Percentiles rank a stretch among this genome's conserved stretches.
Conservation (phyloP, 2,113 vertebrate genomes). For the Corvus cornix region DNA sequence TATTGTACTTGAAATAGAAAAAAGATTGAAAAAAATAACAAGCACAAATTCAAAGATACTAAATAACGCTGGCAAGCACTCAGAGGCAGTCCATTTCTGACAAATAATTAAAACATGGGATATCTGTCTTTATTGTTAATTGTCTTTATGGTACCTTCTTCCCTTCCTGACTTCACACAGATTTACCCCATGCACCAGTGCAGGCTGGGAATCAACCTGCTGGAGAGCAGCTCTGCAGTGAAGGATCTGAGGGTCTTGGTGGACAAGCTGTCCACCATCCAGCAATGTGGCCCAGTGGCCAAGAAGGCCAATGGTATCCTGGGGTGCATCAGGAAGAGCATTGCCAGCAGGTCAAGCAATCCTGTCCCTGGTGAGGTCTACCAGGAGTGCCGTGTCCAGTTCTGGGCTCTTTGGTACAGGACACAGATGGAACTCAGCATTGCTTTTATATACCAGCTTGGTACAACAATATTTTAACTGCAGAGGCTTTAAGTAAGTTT, state of each 20-base stretch:
- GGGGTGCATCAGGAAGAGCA: neutral
- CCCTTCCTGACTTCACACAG: neutral
- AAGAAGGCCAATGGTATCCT: neutral
- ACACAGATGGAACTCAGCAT: neutral
- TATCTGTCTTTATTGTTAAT: neutral
- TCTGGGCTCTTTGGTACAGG: neutral
- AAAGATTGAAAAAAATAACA: neutral
- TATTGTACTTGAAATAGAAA: neutral
- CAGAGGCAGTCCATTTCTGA: neutral
- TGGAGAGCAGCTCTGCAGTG: too few relatives aligned
- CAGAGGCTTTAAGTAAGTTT: neutral
- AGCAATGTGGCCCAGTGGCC: too few relatives aligned
- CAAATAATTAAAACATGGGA: neutral
- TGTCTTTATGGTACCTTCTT: neutral
- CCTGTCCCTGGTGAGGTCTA: neutral
- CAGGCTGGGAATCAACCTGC: rapidly evolving
- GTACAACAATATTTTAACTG: neutral
- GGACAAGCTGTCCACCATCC: neutral
- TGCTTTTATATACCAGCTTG: neutral
- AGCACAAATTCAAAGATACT: neutral
- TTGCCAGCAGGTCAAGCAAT: too few relatives aligned
- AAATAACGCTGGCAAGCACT: rapidly evolving
- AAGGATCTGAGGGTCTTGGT: neutral
- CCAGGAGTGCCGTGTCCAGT: too few relatives aligned
- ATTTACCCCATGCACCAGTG: too few relatives aligned